Conservation (phyloP, 2,113 vertebrate species). For the Morone saxatilis region DNA sequence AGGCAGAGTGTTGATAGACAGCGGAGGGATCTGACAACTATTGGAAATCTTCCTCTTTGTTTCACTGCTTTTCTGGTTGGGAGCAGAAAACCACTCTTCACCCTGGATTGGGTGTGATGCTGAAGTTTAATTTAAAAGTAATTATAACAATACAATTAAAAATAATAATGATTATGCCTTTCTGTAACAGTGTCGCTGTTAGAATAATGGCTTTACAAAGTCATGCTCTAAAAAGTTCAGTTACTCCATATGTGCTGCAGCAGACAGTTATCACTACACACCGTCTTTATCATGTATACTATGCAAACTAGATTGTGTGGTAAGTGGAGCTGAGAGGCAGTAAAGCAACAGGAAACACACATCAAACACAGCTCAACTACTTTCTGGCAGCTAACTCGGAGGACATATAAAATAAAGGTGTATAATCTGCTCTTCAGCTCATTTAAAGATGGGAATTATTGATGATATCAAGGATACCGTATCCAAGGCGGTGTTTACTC, state of each 20-base stretch:
- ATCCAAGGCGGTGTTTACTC: constrained; percentile 68
- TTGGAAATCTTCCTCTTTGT: background rate
- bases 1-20: background rate
- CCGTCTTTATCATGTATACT: background rate
- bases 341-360: background rate
- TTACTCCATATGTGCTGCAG: constrained; percentile 11
- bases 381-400: background rate
- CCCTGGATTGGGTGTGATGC: background rate
- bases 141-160: no score
- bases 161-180: background rate
- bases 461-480: constrained; percentile 39
- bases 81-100: background rate
- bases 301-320: constrained; percentile 61
- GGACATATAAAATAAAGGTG: background rate
- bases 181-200: background rate
- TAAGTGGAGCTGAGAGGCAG: constrained; percentile 10
- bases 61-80: background rate
- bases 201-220: background rate
- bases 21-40: background rate
- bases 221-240: background rate
- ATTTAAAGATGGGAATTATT: constrained; percentile 62
- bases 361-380: background rate
- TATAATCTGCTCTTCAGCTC: background rate
- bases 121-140: no score
- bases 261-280: constrained; percentile 12